Percentiles rank a stretch among this genome's conserved stretches.
phyloP scores from a whole-genome alignment of 2,797 vertebrate species.

The Erpetoichthys calabaricus region DNA sequence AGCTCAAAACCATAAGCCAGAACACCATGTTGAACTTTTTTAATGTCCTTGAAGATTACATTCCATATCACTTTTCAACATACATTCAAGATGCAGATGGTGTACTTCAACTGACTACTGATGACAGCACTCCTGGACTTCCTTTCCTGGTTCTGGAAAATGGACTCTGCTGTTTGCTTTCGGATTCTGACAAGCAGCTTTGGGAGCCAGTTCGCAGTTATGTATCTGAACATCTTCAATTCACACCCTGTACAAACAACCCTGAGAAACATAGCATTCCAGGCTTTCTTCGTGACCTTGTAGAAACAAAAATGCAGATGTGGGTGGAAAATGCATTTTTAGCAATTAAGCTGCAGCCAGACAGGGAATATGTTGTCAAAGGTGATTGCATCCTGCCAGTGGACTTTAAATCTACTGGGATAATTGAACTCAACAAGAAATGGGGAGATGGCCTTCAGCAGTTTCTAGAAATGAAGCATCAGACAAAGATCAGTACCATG shows the following conservation, averaged over 20 bases:
- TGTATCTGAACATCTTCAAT: conserved; percentile 4
- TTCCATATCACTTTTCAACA: conserved; percentile 5
- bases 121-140: too few species aligned
- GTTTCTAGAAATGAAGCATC: conserved; percentile 47
- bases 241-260: conserved; percentile 10
- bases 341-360: conserved; percentile 19
- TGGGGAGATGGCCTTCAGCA: conserved; percentile 42
- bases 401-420: conserved; percentile 35
- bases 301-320: conserved; percentile 19
- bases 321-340: conserved; percentile 39
- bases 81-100: conserved; percentile 8
- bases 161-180: conserved; percentile 12
- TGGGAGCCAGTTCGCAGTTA: conserved; percentile 9
- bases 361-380: conserved; percentile 24
- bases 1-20: conserved; percentile 9
- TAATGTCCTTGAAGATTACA: conserved; percentile 7
- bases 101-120: neutral
- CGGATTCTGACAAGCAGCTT: conserved; percentile 14
- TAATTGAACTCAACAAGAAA: conserved; percentile 31
- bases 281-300: conserved; percentile 25
- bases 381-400: conserved; percentile 25
- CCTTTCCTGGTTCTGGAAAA: conserved; percentile 13
- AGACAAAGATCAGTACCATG: conserved; percentile 33
- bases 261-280: conserved; percentile 14
- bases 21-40: conserved; percentile 9